A percentile compares a stretch with the other conserved stretches of the same genome.
phyloP scores from a whole-genome alignment of 2,888 invertebrate genomes.

The Ophion obscuratus region DNA sequence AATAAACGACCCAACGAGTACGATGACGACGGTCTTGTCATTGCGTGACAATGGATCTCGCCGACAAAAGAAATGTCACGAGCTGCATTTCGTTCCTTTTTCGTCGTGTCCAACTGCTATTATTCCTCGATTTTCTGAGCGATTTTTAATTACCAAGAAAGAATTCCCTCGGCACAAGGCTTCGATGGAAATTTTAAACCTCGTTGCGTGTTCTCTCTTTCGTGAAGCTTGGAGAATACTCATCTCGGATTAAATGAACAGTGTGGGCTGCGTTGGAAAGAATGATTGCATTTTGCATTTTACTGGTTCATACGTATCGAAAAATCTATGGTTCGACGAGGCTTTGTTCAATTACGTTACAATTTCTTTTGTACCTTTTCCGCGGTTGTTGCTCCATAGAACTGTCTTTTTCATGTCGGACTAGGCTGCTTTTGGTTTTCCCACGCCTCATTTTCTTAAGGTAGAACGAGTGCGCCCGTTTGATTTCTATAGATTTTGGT shows the following conservation, averaged over 20 bases:
- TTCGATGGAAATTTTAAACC: not conserved
- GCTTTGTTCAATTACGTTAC: not conserved
- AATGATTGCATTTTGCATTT: not conserved
- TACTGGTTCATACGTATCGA: too few species aligned
- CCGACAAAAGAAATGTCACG: conserved; percentile 15
- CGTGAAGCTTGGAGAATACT: not conserved
- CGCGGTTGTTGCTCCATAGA: not conserved
- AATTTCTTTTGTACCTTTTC: not conserved
- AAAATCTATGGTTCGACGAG: too few species aligned
- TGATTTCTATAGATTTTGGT: too few species aligned
- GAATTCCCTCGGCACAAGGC: not conserved
- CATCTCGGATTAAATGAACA: not conserved
- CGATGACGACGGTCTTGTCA: conserved; percentile 37
- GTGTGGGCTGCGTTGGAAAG: not conserved
- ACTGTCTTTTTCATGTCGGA: not conserved
- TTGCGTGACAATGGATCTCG: conserved; percentile 57
- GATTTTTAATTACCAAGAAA: conserved; percentile 24
- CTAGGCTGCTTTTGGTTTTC: not conserved
- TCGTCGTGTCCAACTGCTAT: conserved; percentile 1
- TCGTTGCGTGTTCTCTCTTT: too few species aligned
- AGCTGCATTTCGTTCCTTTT: not conserved
- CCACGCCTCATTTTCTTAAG: too few species aligned
- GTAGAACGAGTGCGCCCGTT: too few species aligned
- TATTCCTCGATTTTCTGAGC: not conserved
- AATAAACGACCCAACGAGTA: conserved; percentile 39